Percentiles rank a stretch among this genome's conserved stretches.
Conservation (phyloP, 2,888 invertebrate species). For the Acronicta leporina region DNA sequence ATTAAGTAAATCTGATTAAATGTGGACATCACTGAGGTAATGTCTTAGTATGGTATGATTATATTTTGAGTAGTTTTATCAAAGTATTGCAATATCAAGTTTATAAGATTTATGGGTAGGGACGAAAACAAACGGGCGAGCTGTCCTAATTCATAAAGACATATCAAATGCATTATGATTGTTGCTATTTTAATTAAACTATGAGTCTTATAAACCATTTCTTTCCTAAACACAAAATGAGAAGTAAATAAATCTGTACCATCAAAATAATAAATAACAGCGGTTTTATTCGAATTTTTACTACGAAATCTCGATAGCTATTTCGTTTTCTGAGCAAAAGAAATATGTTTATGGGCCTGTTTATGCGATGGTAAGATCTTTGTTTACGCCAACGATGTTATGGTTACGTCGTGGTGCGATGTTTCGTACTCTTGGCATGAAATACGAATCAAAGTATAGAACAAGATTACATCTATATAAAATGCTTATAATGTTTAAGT, state of each 20-base stretch:
- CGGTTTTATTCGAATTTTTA: constrained; percentile 58
- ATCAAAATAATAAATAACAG: constrained; percentile 59
- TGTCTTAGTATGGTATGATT: too few species aligned
- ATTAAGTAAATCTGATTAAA: too few species aligned
- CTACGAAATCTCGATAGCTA: constrained; percentile 55
- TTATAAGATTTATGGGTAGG: not conserved
- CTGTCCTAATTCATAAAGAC: not conserved
- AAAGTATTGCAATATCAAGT: too few species aligned
- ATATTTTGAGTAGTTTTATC: too few species aligned
- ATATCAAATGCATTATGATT: not conserved
- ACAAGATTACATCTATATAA: constrained; percentile 10
- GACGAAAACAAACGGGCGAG: not conserved
- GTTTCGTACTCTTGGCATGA: constrained; percentile 27
- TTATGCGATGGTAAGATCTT: constrained; percentile 57
- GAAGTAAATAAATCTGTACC: constrained; percentile 55
- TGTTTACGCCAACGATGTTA: constrained; percentile 55
- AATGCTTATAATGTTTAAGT: constrained; percentile 11
- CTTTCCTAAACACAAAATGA: constrained; percentile 29
- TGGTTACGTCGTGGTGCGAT: constrained; percentile 39
- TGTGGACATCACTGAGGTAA: too few species aligned
- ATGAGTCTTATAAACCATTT: constrained; percentile 15
- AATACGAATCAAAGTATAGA: constrained; percentile 35
- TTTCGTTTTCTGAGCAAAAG: constrained; percentile 56
- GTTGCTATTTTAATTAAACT: constrained; percentile 26
- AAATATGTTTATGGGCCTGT: constrained; percentile 61